Base-by-base conservation (phyloP, 2,888 invertebrate species). In the Chironomus tentans region DNA sequence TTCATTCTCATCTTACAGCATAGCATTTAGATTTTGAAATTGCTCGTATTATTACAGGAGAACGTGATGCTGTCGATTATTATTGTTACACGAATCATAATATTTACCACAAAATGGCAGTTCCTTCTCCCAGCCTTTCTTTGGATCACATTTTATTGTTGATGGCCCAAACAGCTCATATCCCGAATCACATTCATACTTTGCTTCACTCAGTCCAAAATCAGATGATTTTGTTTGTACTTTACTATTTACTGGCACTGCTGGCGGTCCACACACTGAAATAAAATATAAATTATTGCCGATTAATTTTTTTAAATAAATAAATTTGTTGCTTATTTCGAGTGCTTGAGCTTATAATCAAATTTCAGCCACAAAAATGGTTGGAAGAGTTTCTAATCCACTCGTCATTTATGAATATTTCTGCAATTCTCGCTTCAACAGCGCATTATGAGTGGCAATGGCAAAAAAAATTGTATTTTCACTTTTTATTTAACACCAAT, bases 141-240 rank as follows among this genome's bases (percentile, higher is more conserved):
- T 85, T 68, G 88, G 82, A 74, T 89, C 89, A 83, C 94, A 95
- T 77, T 89, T 89, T 77, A 90, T 84, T 78, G 88, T 87, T 38
- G 88, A 86, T 13, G 90, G 87, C 2, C 95, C 95, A 82, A 95
- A 95, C 13, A 95, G 88, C 82, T 95, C 94, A 83, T 94, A 95
- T 13, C 93, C 95, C 48, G 92, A 89, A 82, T 95, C 95, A 81
- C 95, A 95, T 78, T 89, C 88, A 84, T 94, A 95, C 46, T 88
- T 89, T 61, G 94, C 94, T 88, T 86, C 78, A 81, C 84, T 77
- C 87, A 85, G 78, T 84, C 86, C 79, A 89, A 87, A 78, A 90
- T 83, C 48, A 87, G 85, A 71, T 65, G 76, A 56, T 21, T 80
- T 78, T 68, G 61, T 22, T 78, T 82, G 81, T 72, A 94, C 91